Percentiles rank a stretch among this genome's conserved stretches.
Evolutionary conservation across 2,113 vertebrate genomes (phyloP).

Genomic region (Tretioscincus oriximinensis): DNA sequence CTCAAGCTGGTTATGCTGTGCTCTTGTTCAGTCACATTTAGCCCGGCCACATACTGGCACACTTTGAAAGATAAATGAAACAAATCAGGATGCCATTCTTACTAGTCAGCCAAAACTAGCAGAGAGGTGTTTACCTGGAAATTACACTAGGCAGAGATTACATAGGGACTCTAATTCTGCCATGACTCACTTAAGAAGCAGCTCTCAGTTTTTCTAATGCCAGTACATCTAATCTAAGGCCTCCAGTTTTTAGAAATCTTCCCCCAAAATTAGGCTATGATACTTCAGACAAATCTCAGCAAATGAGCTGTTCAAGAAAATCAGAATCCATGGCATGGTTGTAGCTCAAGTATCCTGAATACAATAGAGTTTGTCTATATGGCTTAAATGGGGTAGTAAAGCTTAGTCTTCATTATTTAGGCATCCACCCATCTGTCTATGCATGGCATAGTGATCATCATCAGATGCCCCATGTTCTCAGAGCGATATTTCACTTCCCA

Average conservation of each 20-base stretch:
- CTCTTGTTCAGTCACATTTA: constrained; percentile 49
- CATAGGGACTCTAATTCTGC: constrained; percentile 4
- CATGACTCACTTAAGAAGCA: constrained; percentile 47
- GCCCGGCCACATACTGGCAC: constrained; percentile 22
- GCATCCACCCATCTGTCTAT: too few relatives aligned
- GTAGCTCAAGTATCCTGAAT: background rate
- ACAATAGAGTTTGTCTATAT: too few relatives aligned
- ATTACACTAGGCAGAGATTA: constrained; percentile 22
- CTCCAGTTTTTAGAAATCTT: background rate
- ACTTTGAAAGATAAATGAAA: constrained; percentile 13
- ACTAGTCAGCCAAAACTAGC: background rate
- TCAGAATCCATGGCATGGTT: background rate
- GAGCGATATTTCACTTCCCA: too few relatives aligned
- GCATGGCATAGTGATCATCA: too few relatives aligned
- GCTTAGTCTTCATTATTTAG: too few relatives aligned
- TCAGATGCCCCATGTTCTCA: too few relatives aligned
- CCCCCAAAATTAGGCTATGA: background rate
- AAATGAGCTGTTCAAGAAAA: background rate
- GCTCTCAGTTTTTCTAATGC: constrained; percentile 20
- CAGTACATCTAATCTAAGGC: constrained; percentile 21
- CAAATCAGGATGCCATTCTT: background rate
- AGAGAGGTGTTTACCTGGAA: constrained; percentile 30
- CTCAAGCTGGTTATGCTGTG: constrained; percentile 1
- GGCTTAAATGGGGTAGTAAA: too few relatives aligned
- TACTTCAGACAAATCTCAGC: background rate